These are phyloP conservation scores for Copsychus sechellarum DNA, from an alignment of 2,113 vertebrate genomes.

Conservation along the genomic window DNA sequence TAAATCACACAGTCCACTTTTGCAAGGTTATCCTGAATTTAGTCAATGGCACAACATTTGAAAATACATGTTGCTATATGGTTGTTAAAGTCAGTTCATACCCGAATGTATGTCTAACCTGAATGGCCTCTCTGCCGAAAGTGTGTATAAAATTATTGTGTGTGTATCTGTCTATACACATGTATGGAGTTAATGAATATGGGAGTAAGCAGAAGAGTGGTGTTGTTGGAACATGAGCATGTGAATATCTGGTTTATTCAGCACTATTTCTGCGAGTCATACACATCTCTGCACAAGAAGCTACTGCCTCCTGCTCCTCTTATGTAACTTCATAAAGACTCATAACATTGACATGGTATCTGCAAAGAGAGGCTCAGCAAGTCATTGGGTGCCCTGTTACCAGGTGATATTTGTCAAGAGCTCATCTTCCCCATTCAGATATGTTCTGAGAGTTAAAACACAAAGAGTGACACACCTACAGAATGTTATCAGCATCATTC, in stretches of 20 bases:
- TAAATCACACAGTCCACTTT: background rate
- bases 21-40: background rate
- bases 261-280: background rate
- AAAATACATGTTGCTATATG: background rate
- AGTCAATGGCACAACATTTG: background rate
- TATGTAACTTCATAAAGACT: background rate
- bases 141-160: background rate
- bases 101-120: background rate
- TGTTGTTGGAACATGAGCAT: background rate
- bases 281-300: background rate
- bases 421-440: background rate
- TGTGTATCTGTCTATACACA: background rate
- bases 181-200: background rate
- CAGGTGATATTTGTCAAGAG: background rate
- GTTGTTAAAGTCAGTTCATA: background rate
- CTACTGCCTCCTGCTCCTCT: background rate
- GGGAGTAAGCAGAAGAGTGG: background rate
- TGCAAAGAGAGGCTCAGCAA: background rate
- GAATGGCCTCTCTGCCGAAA: background rate
- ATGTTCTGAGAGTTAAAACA: background rate
- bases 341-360: fast-evolving
- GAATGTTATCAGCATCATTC: background rate
- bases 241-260: background rate
- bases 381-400: background rate
- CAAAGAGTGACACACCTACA: background rate